These are phyloP conservation scores for Autographa gamma DNA, from an alignment of 2,888 invertebrate genomes.

Conservation along the genomic window DNA sequence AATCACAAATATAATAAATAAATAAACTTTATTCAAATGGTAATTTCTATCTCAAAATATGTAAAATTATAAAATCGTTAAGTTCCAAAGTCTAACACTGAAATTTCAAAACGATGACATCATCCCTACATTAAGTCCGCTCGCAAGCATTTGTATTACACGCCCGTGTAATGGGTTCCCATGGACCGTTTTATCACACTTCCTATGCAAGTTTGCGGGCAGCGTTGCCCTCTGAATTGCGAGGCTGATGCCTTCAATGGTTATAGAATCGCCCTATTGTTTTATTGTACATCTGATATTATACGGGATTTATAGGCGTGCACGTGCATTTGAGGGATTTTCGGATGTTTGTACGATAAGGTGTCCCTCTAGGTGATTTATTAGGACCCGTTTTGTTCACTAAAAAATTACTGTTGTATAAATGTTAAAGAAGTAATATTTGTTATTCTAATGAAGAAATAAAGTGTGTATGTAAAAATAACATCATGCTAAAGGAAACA, in stretches of 20 bases:
- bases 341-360: slow-evolving; percentile 25
- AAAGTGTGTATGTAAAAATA: too few relatives aligned
- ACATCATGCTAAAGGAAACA: neutral
- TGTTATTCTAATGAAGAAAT: too few relatives aligned
- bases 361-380: slow-evolving; percentile 13
- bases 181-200: slow-evolving; percentile 74
- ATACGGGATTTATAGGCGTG: slow-evolving; percentile 42
- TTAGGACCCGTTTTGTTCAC: slow-evolving; percentile 8
- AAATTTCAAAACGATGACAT: neutral
- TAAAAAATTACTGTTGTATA: too few relatives aligned
- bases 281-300: slow-evolving; percentile 55
- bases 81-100: neutral
- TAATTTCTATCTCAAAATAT: neutral
- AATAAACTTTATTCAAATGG: too few relatives aligned
- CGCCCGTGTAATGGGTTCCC: slow-evolving; percentile 58
- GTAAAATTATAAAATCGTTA: neutral
- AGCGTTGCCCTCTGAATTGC: slow-evolving; percentile 56
- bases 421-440: too few relatives aligned
- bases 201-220: slow-evolving; percentile 65
- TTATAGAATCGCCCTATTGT: slow-evolving; percentile 59
- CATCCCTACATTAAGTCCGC: neutral
- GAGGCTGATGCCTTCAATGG: slow-evolving; percentile 53
- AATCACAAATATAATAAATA: too few relatives aligned
- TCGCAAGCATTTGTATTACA: slow-evolving; percentile 27
- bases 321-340: slow-evolving; percentile 33